phyloP scores from a whole-genome alignment of 2,888 invertebrate genomes.

The Oithona nana region DNA sequence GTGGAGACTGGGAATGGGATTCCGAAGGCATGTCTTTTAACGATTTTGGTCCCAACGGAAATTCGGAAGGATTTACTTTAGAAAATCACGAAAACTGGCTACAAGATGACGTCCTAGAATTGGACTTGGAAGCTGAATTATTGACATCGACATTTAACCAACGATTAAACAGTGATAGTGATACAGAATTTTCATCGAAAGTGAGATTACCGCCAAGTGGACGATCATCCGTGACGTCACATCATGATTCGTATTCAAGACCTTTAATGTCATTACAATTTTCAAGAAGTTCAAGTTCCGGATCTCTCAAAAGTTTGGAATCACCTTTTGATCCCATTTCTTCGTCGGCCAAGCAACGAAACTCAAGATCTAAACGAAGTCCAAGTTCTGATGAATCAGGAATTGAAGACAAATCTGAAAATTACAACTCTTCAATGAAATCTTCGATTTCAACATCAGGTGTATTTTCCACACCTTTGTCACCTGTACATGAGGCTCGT shows the following conservation, averaged over 20 bases:
- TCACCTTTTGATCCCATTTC: background rate
- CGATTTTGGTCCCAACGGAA: background rate
- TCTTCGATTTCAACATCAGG: no score
- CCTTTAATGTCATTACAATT: background rate
- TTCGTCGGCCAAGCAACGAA: no score
- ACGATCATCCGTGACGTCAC: background rate
- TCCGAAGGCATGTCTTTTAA: background rate
- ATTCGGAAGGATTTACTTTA: background rate
- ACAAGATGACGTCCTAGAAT: background rate
- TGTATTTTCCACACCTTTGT: background rate
- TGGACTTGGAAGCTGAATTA: slow-evolving; percentile 1
- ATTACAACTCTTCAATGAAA: background rate
- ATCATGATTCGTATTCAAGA: background rate
- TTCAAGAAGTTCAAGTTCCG: background rate
- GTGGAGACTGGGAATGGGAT: slow-evolving; percentile 4
- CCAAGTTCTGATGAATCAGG: background rate
- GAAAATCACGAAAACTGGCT: background rate
- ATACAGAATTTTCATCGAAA: no score
- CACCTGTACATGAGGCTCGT: slow-evolving; percentile 2
- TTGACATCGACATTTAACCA: background rate
- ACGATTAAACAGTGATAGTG: background rate
- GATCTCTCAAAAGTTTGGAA: background rate
- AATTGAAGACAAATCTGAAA: background rate
- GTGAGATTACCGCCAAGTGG: background rate
- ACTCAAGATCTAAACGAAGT: background rate